Conservation (phyloP, 1,140 invertebrate species). For the Cryptotermes secundus region DNA sequence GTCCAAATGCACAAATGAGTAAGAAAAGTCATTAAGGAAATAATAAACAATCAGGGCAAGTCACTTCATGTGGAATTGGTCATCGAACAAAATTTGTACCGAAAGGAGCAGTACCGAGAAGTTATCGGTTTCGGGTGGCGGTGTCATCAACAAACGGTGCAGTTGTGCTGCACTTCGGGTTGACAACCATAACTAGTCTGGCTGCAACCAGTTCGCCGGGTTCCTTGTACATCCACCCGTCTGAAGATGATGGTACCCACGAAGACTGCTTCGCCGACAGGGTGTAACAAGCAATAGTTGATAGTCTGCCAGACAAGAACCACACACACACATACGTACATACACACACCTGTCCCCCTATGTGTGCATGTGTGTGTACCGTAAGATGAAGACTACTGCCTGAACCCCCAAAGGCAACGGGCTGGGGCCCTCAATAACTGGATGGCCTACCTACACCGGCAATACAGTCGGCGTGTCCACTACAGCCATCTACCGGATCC, state of each 20-base stretch:
- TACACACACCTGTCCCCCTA: neutral
- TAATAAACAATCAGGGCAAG: neutral
- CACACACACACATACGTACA: neutral
- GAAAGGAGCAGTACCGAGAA: neutral
- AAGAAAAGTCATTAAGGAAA: neutral
- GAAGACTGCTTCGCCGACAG: neutral
- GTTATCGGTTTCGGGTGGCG: neutral
- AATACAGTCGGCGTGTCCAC: neutral
- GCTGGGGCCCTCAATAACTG: neutral
- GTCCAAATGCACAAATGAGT: neutral
- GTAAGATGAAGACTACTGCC: neutral
- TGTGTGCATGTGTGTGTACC: neutral
- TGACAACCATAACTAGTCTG: slow-evolving; percentile 9
- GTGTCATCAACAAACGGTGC: neutral
- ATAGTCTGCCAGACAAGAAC: neutral
- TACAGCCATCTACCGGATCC: slow-evolving; percentile 1
- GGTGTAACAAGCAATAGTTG: neutral
- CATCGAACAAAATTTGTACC: neutral
- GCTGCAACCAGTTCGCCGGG: neutral
- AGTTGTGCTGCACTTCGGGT: neutral
- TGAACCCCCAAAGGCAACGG: neutral
- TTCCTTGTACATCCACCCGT: neutral
- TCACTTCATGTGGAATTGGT: neutral
- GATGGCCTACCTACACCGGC: neutral
- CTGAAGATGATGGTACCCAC: neutral